A percentile compares a stretch with the other conserved stretches of the same genome.
Evolutionary conservation across 2,888 invertebrate genomes (phyloP).

Genomic region (Xylophagus ater): DNA sequence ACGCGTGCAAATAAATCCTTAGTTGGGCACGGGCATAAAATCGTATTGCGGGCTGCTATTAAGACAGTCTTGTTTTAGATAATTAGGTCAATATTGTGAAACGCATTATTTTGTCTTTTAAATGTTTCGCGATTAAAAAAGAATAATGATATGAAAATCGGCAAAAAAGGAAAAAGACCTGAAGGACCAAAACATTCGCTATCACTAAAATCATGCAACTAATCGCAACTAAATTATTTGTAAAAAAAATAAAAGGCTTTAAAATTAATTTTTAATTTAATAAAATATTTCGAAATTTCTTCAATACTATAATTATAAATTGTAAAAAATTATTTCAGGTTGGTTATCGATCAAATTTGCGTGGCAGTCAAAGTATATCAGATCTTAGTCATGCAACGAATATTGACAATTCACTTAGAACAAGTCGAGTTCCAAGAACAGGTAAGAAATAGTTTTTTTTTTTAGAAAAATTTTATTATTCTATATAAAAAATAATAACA

Average conservation of each 20-base stretch:
- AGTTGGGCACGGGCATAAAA: too few relatives aligned
- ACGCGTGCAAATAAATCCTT: too few relatives aligned
- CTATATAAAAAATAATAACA: too few relatives aligned
- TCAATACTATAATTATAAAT: slow-evolving; percentile 1
- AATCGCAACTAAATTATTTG: slow-evolving; percentile 10
- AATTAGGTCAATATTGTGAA: too few relatives aligned
- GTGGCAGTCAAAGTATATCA: slow-evolving; percentile 76
- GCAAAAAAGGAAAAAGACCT: too few relatives aligned
- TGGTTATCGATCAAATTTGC: slow-evolving; percentile 65
- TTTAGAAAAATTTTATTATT: background rate
- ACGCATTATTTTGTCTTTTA: too few relatives aligned
- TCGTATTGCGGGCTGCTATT: too few relatives aligned
- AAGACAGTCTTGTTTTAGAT: too few relatives aligned
- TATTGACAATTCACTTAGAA: slow-evolving; percentile 31
- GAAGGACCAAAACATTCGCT: too few relatives aligned
- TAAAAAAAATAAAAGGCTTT: background rate
- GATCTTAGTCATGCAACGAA: slow-evolving; percentile 61
- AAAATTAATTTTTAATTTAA: background rate
- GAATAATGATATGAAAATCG: too few relatives aligned
- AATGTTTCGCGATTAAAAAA: too few relatives aligned
- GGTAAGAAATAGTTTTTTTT: slow-evolving; percentile 26
- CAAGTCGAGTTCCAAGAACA: slow-evolving; percentile 42
- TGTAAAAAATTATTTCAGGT: slow-evolving; percentile 49
- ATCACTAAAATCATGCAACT: too few relatives aligned
- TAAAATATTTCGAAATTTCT: slow-evolving; percentile 9